These are phyloP conservation scores for Gnathonemus longibarbis DNA, from an alignment of 2,113 vertebrate species.

Conservation along the genomic window DNA sequence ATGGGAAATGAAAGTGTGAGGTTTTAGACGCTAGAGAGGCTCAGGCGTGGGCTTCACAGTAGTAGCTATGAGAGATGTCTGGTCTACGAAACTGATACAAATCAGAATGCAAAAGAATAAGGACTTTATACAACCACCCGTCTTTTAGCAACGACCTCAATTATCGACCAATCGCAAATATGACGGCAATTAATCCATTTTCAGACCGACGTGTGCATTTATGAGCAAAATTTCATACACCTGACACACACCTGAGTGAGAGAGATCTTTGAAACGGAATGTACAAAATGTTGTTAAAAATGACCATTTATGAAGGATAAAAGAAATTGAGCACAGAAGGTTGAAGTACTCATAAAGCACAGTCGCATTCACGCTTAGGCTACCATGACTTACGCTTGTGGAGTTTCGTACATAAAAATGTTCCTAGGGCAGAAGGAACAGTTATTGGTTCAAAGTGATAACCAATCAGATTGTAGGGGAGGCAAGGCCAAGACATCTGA, in stretches of 20 bases:
- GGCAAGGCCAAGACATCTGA: no score
- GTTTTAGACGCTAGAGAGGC: not conserved
- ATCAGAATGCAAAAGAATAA: not conserved
- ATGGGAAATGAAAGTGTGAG: not conserved
- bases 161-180: not conserved
- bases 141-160: not conserved
- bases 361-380: not conserved
- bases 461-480: not conserved
- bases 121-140: not conserved
- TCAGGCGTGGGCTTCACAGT: not conserved
- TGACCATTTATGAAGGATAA: not conserved
- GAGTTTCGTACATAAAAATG: not conserved
- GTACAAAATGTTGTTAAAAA: not conserved
- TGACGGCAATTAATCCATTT: not conserved
- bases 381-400: not conserved
- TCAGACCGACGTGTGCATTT: not conserved
- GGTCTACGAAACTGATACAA: not conserved
- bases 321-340: not conserved
- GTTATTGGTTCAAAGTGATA: not conserved
- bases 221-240: not conserved
- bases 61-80: not conserved
- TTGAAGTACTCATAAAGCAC: not conserved
- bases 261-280: not conserved
- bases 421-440: not conserved
- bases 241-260: not conserved